Percentiles rank a stretch among this genome's conserved stretches.
Conservation (phyloP, 2,113 vertebrate species). For the Nothobranchius furzeri region DNA sequence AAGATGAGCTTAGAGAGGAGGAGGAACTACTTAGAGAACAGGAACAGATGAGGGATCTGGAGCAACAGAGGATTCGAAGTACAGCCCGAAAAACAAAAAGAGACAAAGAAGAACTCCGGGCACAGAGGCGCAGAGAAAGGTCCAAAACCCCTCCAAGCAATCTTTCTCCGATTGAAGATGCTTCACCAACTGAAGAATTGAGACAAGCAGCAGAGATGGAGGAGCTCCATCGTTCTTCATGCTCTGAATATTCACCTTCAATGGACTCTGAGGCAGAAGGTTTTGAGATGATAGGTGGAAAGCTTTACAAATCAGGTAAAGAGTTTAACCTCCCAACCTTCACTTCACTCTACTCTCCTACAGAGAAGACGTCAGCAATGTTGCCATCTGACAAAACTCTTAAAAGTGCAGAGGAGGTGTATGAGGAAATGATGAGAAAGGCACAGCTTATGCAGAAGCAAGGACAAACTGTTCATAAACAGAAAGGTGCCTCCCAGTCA, state of each 20-base stretch:
- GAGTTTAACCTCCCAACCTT: slow-evolving; percentile 97
- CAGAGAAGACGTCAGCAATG: slow-evolving; percentile 81
- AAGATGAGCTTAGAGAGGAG: slow-evolving; percentile 96
- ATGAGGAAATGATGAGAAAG: slow-evolving; percentile 99
- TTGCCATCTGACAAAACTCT: slow-evolving; percentile 85
- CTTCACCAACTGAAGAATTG: slow-evolving; percentile 95
- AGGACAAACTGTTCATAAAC: slow-evolving; percentile 70
- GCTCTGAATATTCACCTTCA: slow-evolving; percentile 97
- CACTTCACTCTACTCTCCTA: slow-evolving; percentile 96
- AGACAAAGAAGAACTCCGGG: slow-evolving; percentile 96
- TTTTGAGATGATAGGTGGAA: slow-evolving; percentile 86
- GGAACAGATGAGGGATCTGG: slow-evolving; percentile 97
- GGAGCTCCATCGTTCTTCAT: slow-evolving; percentile 96
- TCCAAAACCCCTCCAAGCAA: slow-evolving; percentile 98
- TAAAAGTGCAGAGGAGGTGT: slow-evolving; percentile 97
- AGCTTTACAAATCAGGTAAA: slow-evolving; percentile 94
- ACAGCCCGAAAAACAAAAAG: slow-evolving; percentile 95
- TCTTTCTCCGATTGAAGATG: slow-evolving; percentile 96
- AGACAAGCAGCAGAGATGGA: slow-evolving; percentile 98
- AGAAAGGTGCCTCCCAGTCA: slow-evolving; percentile 68
- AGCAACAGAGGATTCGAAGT: slow-evolving; percentile 96
- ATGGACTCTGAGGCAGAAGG: slow-evolving; percentile 96
- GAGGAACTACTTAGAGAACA: slow-evolving; percentile 96
- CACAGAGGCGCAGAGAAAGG: slow-evolving; percentile 93
- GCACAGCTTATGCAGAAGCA: slow-evolving; percentile 93